Conservation (phyloP, 2,888 invertebrate genomes). For the Acheta domesticus region DNA sequence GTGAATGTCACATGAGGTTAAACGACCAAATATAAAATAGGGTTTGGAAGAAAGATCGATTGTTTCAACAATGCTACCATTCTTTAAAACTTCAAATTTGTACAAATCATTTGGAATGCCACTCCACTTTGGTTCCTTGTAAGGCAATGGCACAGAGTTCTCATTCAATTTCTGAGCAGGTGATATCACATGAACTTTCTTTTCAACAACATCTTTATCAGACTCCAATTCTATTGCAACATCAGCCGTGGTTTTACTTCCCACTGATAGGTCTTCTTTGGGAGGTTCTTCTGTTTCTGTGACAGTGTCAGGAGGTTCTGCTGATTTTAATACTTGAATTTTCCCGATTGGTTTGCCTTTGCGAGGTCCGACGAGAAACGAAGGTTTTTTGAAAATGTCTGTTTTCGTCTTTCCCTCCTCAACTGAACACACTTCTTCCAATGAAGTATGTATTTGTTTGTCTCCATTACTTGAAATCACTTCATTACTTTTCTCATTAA, state of each 20-base stretch:
- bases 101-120: slow-evolving; percentile 64
- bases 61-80: slow-evolving; percentile 77
- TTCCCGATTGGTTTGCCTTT: slow-evolving; percentile 32
- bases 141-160: slow-evolving; percentile 56
- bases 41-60: slow-evolving; percentile 67
- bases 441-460: too few species aligned
- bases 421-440: too few species aligned
- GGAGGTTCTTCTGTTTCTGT: background rate
- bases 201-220: background rate
- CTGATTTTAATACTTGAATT: slow-evolving; percentile 19
- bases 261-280: background rate
- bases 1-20: slow-evolving; percentile 74
- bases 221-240: background rate
- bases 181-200: slow-evolving; percentile 24
- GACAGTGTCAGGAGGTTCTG: background rate
- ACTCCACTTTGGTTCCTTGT: slow-evolving; percentile 80
- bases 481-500: too few species aligned
- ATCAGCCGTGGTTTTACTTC: background rate
- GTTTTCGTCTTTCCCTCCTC: background rate
- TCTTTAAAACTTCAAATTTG: slow-evolving; percentile 80
- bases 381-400: slow-evolving; percentile 32
- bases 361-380: slow-evolving; percentile 33
- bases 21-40: slow-evolving; percentile 76
- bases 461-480: too few species aligned
- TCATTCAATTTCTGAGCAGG: slow-evolving; percentile 41